Base-by-base conservation (phyloP, 1,140 invertebrate genomes). In the Leguminivora glycinivorella region DNA sequence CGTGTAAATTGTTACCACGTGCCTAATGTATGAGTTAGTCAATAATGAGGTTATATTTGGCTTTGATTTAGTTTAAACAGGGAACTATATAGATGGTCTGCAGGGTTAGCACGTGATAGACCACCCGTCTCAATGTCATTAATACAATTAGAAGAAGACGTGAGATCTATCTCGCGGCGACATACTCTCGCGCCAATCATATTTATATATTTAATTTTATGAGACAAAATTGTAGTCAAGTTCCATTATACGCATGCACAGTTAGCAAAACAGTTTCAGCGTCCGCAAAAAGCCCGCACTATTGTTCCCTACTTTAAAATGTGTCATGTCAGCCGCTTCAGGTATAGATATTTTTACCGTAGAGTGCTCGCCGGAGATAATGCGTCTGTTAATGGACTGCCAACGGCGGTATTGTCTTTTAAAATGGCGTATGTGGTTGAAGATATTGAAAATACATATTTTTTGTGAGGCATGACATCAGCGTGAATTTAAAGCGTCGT, bases 311-410 rank as follows among this genome's bases (percentile, higher is more conserved):
- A 60, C 25, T 60, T 63, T 63, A 63, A 63, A 63, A 63, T 63
- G 26, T 34, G 58, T 63, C 58, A 63, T 63, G 29, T 63, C 58
- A 63, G 58, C 26, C 14, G 4, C 73, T 70, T 71, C 75, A 75
- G 70, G 74, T 75, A 73, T 71, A 63, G 58, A 76, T 76, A 77
- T 80, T 80, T 80, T 80, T 76, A 76, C 72, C 71, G 75, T 75
- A 71, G 66, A 76, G 75, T 77, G 72, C 71, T 80, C 70, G 47
- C 70, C 74, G 67, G 70, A 76, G 78, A 80, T 84, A 83, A 84
- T 83, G 81, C 80, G 70, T 82, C 70, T 71, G 75, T 79, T 84
- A 84, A 84, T 84, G 83, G 83, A 83, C 76, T 74, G 72, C 73
- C 60, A 58, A 47, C 75, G 78, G 76, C 72, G 72, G 66, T 52